These are phyloP conservation scores for Amphiprion percula DNA, from an alignment of 2,113 vertebrate species.

Conservation along the genomic window DNA sequence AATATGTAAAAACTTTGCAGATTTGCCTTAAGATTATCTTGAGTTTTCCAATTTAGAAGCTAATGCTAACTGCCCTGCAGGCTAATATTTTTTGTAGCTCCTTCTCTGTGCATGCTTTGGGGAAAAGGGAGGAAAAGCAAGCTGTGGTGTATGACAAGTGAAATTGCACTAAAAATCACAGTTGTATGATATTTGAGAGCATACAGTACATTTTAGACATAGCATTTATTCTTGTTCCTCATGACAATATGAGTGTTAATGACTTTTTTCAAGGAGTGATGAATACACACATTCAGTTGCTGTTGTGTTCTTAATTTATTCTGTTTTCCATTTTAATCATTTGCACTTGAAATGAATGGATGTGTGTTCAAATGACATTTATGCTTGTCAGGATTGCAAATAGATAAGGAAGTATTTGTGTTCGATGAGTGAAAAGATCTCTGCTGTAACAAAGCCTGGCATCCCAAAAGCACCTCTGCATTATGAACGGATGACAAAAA, in stretches of 20 bases:
- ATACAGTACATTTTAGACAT: conserved; percentile 65
- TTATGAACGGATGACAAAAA: neutral
- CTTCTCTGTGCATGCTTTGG: conserved; percentile 38
- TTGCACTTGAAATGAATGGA: conserved; percentile 77
- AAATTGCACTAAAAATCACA: conserved; percentile 80
- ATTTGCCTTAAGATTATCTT: neutral
- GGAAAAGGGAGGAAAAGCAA: conserved; percentile 31
- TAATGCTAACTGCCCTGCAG: conserved; percentile 27
- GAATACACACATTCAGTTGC: conserved; percentile 68
- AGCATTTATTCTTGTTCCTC: conserved; percentile 74
- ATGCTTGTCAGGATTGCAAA: conserved; percentile 74
- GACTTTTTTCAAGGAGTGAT: conserved; percentile 71
- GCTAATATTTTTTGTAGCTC: conserved; percentile 19
- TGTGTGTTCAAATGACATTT: conserved; percentile 72
- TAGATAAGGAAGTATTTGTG: conserved; percentile 64
- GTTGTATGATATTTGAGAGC: conserved; percentile 70
- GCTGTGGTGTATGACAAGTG: conserved; percentile 64
- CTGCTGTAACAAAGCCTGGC: conserved; percentile 63
- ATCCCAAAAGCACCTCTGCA: conserved; percentile 58
- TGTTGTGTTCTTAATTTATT: conserved; percentile 72
- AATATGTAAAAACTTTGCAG: too few relatives aligned
- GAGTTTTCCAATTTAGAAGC: conserved; percentile 1
- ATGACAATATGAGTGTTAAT: conserved; percentile 71
- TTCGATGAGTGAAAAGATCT: conserved; percentile 61
- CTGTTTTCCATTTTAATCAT: conserved; percentile 68